Base-by-base conservation (phyloP, 2,888 invertebrate species). In the Argyra leucocephala region DNA sequence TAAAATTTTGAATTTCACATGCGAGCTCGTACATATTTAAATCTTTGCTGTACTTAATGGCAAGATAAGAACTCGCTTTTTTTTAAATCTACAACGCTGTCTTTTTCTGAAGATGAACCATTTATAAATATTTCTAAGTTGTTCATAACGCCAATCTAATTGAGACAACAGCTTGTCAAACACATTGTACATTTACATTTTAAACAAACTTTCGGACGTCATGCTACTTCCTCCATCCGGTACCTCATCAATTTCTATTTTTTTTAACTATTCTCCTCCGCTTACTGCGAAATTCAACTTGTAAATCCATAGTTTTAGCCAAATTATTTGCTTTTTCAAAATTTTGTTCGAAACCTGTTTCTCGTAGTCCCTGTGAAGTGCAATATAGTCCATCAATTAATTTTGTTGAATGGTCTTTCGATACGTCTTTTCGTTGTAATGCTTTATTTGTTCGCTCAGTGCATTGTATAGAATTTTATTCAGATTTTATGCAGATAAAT, bases 401-500 rank as follows among this genome's bases (percentile, higher is more conserved):
- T 57, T 57, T 57, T 57, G 57, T 6, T 57, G 57, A n/a, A 57
- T 57, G 57, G 21, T 57, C 57, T 57, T 21, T 57, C 4, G 57
- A 57, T n/a, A 21, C 6, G 21, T 57, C 57, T 57, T 57, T 59
- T 12, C 22, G 6, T 59, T 59, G 59, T 22, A 59, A 59, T 59
- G 59, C 59, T 10, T 22, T 59, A 23, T 59, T 59, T 59, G 59
- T 59, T 59, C 59, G 7, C 3, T 59, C 59, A 59, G 12, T 59
- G 59, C 57, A 57, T 57, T 57, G n/a, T 57, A 57, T n/a, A n/a
- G n/a, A 57, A 57, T 57, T 57, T 7, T 57, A 57, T 57, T 57
- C 57, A 57, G 10, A 57, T 21, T 21, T n/a, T 21, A 4, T 57
- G 57, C 57, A 57, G 57, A 57, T 57, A 57, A 57, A 57, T 57